These are phyloP conservation scores for Pitangus sulphuratus DNA, from an alignment of 2,797 vertebrate species.

Conservation along the genomic window DNA sequence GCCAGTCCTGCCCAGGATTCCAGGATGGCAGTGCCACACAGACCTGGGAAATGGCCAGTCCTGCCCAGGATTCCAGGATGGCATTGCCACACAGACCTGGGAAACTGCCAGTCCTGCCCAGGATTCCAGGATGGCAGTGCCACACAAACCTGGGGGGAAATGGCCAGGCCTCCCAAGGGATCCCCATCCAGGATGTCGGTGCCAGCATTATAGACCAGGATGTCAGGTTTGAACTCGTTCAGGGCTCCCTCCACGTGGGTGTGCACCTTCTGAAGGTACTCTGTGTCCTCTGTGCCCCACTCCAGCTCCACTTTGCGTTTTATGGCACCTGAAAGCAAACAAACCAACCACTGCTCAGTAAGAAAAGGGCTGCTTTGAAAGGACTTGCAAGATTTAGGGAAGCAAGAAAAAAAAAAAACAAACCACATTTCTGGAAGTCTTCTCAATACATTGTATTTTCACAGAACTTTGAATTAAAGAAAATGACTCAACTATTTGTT, in stretches of 20 bases:
- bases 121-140: background rate
- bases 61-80: background rate
- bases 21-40: background rate
- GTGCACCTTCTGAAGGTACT: slow-evolving; percentile 92
- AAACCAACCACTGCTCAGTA: background rate
- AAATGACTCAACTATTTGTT: background rate
- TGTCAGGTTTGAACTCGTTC: slow-evolving; percentile 85
- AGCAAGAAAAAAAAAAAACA: background rate
- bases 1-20: slow-evolving; percentile 78
- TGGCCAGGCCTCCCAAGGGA: slow-evolving; percentile 90
- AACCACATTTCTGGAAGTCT: background rate
- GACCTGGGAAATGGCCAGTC: slow-evolving; percentile 92
- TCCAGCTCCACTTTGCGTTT: slow-evolving; percentile 91
- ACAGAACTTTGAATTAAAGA: background rate
- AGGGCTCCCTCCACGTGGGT: slow-evolving; percentile 84
- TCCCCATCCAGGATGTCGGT: slow-evolving; percentile 94
- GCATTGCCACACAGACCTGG: slow-evolving; percentile 77
- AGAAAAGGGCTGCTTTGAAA: background rate
- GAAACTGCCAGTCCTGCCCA: slow-evolving; percentile 86
- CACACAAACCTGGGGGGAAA: slow-evolving; percentile 88
- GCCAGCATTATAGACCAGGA: slow-evolving; percentile 93
- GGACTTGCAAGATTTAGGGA: background rate
- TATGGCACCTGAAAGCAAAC: slow-evolving; percentile 85
- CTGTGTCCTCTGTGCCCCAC: slow-evolving; percentile 91
- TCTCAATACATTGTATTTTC: background rate